These are phyloP conservation scores for Gambusia holbrooki DNA, from an alignment of 2,113 vertebrate species.

Conservation along the genomic window DNA sequence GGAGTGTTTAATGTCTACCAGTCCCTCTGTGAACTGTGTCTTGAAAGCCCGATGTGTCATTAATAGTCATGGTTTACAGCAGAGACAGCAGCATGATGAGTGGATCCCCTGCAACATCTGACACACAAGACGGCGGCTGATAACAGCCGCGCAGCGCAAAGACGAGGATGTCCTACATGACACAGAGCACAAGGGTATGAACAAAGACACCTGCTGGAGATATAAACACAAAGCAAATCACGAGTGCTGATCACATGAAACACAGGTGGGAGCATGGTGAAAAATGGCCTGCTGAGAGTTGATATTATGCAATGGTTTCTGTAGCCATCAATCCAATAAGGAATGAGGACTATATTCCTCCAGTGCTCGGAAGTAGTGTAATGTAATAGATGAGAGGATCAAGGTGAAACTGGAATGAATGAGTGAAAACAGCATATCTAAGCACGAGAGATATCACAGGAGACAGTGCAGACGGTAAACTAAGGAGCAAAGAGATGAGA, in stretches of 20 bases:
- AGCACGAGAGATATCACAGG: constrained; percentile 75
- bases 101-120: constrained; percentile 65
- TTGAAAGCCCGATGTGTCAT: constrained; percentile 68
- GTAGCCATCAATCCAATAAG: constrained; percentile 77
- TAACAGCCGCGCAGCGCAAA: constrained; percentile 55
- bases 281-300: constrained; percentile 74
- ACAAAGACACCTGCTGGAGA: constrained; percentile 63
- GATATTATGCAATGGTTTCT: constrained; percentile 79
- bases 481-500: constrained; percentile 76
- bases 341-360: constrained; percentile 71
- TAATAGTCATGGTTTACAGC: constrained; percentile 64
- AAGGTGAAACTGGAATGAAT: constrained; percentile 81
- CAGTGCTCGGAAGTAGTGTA: constrained; percentile 62
- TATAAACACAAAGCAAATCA: constrained; percentile 47
- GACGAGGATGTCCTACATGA: constrained; percentile 62
- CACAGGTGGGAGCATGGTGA: constrained; percentile 64
- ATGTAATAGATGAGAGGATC: constrained; percentile 78
- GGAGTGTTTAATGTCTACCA: constrained; percentile 64
- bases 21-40: constrained; percentile 49
- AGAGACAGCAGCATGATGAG: constrained; percentile 70
- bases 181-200: constrained; percentile 69
- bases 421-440: constrained; percentile 78
- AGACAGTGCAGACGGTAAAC: constrained; percentile 83
- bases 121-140: constrained; percentile 63
- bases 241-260: constrained; percentile 72